Percentiles rank a stretch among this genome's conserved stretches.
phyloP scores from a whole-genome alignment of 2,888 invertebrate species.

The Megamerina dolium region DNA sequence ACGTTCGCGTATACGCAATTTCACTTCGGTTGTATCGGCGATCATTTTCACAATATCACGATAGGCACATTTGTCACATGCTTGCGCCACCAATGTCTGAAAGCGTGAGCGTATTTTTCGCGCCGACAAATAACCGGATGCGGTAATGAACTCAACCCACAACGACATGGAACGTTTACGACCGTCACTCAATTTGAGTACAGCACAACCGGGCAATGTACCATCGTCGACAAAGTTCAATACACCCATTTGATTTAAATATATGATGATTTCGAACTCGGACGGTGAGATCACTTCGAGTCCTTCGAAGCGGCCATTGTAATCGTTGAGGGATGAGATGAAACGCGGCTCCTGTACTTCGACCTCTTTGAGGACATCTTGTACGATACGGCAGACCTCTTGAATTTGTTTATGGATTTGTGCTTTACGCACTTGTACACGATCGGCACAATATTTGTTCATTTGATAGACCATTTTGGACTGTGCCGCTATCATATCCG shows the following conservation, averaged over 20 bases:
- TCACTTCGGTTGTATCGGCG: constrained; percentile 91
- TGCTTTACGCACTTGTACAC: constrained; percentile 80
- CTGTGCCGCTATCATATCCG: constrained; percentile 92
- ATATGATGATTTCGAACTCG: constrained; percentile 92
- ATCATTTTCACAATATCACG: constrained; percentile 93
- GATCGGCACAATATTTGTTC: constrained; percentile 89
- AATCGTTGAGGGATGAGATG: constrained; percentile 84
- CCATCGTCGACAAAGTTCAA: constrained; percentile 97
- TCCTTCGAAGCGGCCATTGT: constrained; percentile 87
- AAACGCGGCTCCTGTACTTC: constrained; percentile 93
- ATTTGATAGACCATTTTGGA: constrained; percentile 94
- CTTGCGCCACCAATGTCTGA: constrained; percentile 83
- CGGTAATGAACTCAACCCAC: constrained; percentile 98
- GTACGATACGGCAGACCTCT: constrained; percentile 87
- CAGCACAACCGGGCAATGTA: constrained; percentile 86
- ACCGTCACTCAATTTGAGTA: constrained; percentile 90
- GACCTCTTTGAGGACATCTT: constrained; percentile 91
- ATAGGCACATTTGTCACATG: constrained; percentile 90
- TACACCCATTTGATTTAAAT: constrained; percentile 98
- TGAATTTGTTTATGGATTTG: constrained; percentile 84
- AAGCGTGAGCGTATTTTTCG: constrained; percentile 91
- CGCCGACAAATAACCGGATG: constrained; percentile 92
- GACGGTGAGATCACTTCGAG: constrained; percentile 87
- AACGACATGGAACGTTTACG: constrained; percentile 94
- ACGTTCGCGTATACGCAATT: constrained; percentile 80